These are phyloP conservation scores for Hydrochoerus hydrochaeris DNA, from an alignment of 2,113 vertebrate genomes.

Conservation along the genomic window DNA sequence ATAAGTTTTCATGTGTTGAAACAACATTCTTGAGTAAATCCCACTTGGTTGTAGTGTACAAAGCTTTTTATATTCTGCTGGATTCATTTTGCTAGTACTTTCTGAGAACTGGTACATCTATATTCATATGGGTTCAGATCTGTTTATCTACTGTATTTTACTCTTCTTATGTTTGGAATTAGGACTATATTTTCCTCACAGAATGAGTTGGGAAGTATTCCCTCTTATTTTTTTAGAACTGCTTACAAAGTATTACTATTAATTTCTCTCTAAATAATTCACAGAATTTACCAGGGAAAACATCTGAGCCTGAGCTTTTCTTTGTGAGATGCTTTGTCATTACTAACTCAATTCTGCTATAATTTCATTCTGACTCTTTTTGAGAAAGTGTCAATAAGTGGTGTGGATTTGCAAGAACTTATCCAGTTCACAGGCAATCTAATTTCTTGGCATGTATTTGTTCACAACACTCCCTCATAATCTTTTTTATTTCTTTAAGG, in stretches of 20 bases:
- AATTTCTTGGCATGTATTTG: not conserved
- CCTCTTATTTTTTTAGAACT: not conserved
- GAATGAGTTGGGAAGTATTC: not conserved
- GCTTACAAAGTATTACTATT: not conserved
- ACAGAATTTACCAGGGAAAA: conserved; percentile 25
- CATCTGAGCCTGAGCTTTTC: not conserved
- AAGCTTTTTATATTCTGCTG: not conserved
- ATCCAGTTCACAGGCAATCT: conserved; percentile 22
- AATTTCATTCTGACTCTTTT: conserved; percentile 30
- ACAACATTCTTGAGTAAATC: conserved; percentile 36
- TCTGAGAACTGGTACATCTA: not conserved
- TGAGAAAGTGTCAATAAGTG: not conserved
- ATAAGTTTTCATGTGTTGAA: not conserved
- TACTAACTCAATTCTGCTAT: conserved; percentile 24
- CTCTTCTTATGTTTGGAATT: not conserved
- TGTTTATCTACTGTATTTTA: not conserved
- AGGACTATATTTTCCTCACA: not conserved
- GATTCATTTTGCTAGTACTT: not conserved
- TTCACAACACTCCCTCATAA: not conserved
- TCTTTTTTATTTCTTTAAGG: conserved; percentile 29
- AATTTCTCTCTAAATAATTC: conserved; percentile 4
- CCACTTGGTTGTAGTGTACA: not conserved
- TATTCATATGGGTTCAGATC: not conserved
- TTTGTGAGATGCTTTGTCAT: conserved; percentile 23
- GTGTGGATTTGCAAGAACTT: conserved; percentile 6